Base-by-base conservation (phyloP, 2,888 invertebrate genomes). In the Pandemis corylana region DNA sequence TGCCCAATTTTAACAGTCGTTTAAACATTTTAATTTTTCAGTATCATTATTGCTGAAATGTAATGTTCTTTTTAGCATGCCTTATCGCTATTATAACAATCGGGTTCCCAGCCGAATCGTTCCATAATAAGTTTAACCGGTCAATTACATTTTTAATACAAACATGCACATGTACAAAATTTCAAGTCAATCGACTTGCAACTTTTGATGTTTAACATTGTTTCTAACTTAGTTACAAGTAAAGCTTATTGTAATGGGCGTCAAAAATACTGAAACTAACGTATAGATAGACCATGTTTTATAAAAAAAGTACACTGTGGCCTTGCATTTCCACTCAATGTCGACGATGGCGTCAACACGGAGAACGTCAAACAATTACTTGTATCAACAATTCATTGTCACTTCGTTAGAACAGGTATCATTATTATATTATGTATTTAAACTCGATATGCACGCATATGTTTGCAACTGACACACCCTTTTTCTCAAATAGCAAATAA, bases 261-360 rank as follows among this genome's bases (percentile, higher is more conserved):
- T 36, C 28, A 36, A 36, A 46, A 46, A 46, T 12, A 12, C 12
- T 12, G 12, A 5, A 10, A 12, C 12, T 46, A 46, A 46, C 46
- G 46, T 5, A 46, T 10, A 46, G 46, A 46, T 12, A 46, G 28
- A 36, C 28, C 12, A 9, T 44, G 0, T 44, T 44, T 44, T 44
- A 44, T 44, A 10, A 46, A 10, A 46, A 5, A 46, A 46, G 5
- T 12, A 10, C 12, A 15, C 53, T 13, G 7, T n/a, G 53, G 7
- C 53, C n/a, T 53, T 53, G 15, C 53, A 53, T 53, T n/a, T 5
- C 53, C n/a, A 53, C 53, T n/a, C 53, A 53, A 53, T 53, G 53
- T 53, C 53, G 5, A 53, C 7, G 13, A 53, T 46, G 53, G 53
- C 13, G 53, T 53, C 53, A 53, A 53, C 4, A 53, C 20, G 9